Evolutionary conservation across 2,797 vertebrate genomes (phyloP), one percentile per base, ranked within the genome.

Genomic region (Zalophus californianus): DNA sequence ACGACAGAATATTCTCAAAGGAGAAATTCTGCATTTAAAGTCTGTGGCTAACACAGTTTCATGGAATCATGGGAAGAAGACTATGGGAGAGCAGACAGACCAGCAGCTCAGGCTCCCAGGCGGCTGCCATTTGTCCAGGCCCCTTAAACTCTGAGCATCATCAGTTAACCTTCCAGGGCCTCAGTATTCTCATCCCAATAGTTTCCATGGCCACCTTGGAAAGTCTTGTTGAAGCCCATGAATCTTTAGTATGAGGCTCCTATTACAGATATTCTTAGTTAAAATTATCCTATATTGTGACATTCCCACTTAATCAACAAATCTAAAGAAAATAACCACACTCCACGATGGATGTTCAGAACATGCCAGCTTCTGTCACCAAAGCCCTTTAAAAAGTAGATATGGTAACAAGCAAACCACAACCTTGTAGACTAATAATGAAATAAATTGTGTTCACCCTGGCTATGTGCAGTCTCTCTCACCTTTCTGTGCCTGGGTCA

Each of bases 401-500:
- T 50, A 25, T 0, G 1, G 32, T 48, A 87, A 62, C 12, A 85
- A 80, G 35, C 86, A 87, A 4, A 48, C 13, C 41, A 58, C 93
- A 41, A 35, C 21, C 3, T 8, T 32, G 7, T 12, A 90, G 85
- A 97, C 87, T 93, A 72, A 90, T 73, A 86, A 75, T 66, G 52
- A 97, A 97, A 96, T 95, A 96, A 90, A 95, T 66, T 38, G 18
- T 35, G 85, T 93, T 97, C 78, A 97, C 48, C 48, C 50, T 29
- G 27, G 86, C 50, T 60, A 29, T 86, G 90, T 85, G 72, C 48
- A n/a, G 32, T 95, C 32, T 96, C 91, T 86, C 86, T 94, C 35
- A 14, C 75, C 70, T 58, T 60, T 86, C 68, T 64, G 18, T 60
- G 38, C 77, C 80, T 85, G 32, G 87, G 44, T 86, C 78, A 58